A percentile compares a stretch with the other conserved stretches of the same genome.
Conservation (phyloP, 2,113 vertebrate species). For the Eleginops maclovinus region DNA sequence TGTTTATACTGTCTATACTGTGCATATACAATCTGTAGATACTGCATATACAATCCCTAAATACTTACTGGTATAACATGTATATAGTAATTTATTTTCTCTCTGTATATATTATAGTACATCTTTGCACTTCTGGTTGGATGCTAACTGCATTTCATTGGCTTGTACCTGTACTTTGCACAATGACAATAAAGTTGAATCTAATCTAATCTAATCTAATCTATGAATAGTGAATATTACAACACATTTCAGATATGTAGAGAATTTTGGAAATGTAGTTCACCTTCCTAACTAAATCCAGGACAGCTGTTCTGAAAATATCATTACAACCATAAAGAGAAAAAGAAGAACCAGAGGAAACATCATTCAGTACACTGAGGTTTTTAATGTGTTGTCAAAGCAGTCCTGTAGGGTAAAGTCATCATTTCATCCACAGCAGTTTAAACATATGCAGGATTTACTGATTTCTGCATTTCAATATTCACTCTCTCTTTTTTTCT, state of each 20-base stretch:
- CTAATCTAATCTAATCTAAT: too few relatives aligned
- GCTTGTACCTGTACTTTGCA: too few relatives aligned
- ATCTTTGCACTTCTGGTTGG: too few relatives aligned
- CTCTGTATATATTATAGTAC: too few relatives aligned
- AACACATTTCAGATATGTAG: neutral
- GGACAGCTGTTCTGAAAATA: neutral
- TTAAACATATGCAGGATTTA: conserved; percentile 52
- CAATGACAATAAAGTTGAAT: too few relatives aligned
- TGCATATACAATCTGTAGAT: too few relatives aligned
- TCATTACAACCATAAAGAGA: conserved; percentile 7
- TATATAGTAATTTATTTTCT: too few relatives aligned
- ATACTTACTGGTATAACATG: too few relatives aligned
- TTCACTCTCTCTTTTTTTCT: conserved; percentile 41
- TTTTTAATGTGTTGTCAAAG: conserved; percentile 82
- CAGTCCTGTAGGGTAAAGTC: conserved; percentile 54
- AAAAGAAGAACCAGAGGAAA: conserved; percentile 16
- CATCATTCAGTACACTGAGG: conserved; percentile 71
- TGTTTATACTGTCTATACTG: too few relatives aligned
- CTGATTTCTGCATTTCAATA: conserved; percentile 33
- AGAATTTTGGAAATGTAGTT: neutral
- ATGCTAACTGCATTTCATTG: too few relatives aligned
- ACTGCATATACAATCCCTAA: too few relatives aligned
- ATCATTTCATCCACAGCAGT: conserved; percentile 51
- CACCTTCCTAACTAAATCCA: neutral
- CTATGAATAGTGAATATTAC: too few relatives aligned